Base-by-base conservation (phyloP, 1,140 invertebrate genomes). In the Halictus rubicundus region DNA sequence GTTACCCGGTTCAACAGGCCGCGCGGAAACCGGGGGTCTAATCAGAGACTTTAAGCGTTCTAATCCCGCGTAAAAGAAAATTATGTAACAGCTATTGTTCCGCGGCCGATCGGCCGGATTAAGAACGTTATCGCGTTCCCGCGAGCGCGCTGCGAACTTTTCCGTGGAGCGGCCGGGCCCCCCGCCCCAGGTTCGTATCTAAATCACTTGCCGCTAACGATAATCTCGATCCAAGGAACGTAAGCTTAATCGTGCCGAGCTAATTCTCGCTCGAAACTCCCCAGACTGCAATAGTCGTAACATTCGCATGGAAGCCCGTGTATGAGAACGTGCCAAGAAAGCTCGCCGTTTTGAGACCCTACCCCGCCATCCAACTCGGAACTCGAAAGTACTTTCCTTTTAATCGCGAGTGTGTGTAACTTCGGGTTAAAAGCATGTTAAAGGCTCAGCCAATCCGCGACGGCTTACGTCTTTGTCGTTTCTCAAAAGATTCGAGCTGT, bases 221-320 rank as follows among this genome's bases (percentile, higher is more conserved):
- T 85, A 82, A 85, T 85, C 83, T 81, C 74, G 79, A 81, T 75
- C 83, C 75, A 42, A 80, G 49, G 71, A 80, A 73, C 83, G 84
- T 82, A 75, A 85, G 83, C 83, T 85, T 85, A 85, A 85, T 85
- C 83, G 84, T 27, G 70, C 65, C 79, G 74, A 69, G 84, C 79
- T 85, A 85, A 85, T 85, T 85, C 83, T 78, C 83, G 63, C 83
- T 85, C 79, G 83, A 82, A 85, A 85, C 84, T 85, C 82, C 84
- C 84, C 79, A 85, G 84, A 85, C 83, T 85, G 84, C 84, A 85
- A 82, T 85, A 85, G 83, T 85, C 84, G 84, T 85, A 85, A 85
- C 83, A 73, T 82, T 85, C 83, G 83, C 83, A 82, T 81, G 84
- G 81, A 78, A 85, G 82, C 69, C 23, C 82, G 78, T 54, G 78